A percentile compares a stretch with the other conserved stretches of the same genome.
Evolutionary conservation across 2,113 vertebrate genomes (phyloP).

Genomic region (Cepphus grylle): DNA sequence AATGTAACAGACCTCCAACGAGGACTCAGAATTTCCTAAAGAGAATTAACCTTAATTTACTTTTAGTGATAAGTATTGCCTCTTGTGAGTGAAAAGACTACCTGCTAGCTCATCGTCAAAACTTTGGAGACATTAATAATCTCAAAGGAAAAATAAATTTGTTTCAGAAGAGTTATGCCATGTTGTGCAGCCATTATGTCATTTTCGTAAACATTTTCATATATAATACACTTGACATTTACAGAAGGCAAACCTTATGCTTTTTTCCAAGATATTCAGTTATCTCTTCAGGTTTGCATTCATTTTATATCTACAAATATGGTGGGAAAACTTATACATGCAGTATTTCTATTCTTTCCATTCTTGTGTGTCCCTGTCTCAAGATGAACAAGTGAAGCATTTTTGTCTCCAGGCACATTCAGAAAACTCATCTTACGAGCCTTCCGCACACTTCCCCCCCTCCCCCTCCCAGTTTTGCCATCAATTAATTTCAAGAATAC

Average conservation of each 20-base stretch:
- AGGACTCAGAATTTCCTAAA: background rate
- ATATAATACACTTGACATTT: background rate
- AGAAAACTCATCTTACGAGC: background rate
- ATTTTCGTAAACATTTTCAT: background rate
- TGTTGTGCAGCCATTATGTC: background rate
- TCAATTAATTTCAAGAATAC: background rate
- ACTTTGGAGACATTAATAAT: background rate
- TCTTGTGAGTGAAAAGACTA: background rate
- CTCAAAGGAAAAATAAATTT: background rate
- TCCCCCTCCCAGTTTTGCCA: rapidly evolving
- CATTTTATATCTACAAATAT: background rate
- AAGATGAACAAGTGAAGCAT: background rate
- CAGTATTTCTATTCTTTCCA: background rate
- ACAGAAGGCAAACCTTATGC: background rate
- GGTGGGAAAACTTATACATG: background rate
- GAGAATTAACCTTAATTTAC: background rate
- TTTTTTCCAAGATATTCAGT: background rate
- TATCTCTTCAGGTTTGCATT: background rate
- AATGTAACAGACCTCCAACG: background rate
- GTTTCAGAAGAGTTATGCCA: background rate
- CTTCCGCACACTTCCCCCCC: rapidly evolving
- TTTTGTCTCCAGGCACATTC: background rate
- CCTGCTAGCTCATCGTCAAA: background rate
- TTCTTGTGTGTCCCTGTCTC: background rate
- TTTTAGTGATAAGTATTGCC: background rate